Base-by-base conservation (phyloP, 2,797 vertebrate species). In the Decapterus maruadsi region DNA sequence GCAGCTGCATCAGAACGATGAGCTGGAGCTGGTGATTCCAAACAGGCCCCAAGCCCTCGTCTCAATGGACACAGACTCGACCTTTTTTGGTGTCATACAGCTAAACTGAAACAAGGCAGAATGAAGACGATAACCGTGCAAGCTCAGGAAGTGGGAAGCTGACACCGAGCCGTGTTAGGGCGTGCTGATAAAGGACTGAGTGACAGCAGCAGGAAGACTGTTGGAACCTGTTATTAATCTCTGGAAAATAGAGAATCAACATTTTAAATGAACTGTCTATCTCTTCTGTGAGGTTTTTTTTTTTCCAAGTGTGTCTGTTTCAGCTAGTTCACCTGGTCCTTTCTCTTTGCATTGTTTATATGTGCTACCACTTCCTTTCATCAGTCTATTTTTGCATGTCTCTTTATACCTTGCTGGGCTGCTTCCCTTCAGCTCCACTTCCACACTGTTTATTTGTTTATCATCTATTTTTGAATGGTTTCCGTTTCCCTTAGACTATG, bases 81-180 rank as follows among this genome's bases (percentile, higher is more conserved):
- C 90, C 10, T 90, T 93, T 85, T 90, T 91, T 84, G 92, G 92
- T 80, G 91, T 93, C 85, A 88, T 92, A 50, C 86, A 87, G 87
- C 91, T 95, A 6, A 83, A 83, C 75, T 92, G 88, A 90, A 69
- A 58, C 54, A 29, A 66, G 60, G 17, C 26, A 20, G 64, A 2
- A 2, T 13, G 58, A 48, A 6, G 64, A 73, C 54, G 72, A 87
- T 74, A 69, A 76, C 38, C 7, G 5, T 17, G 31, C 45, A 17
- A 17, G 76, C 59, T 60, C 19, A 89, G 86, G 89, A 93, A 82
- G 75, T 59, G 38, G 36, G 34, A 62, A 81, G 78, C 64, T 67
- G 82, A 75, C 80, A 64, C 43, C 53, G 53, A 68, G 68, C 69
- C 36, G 78, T 56, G 50, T 84, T 81, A 77, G 48, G 17, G 73